Evolutionary conservation across 2,113 vertebrate genomes (phyloP).

Genomic region (Thunnus maccoyii): DNA sequence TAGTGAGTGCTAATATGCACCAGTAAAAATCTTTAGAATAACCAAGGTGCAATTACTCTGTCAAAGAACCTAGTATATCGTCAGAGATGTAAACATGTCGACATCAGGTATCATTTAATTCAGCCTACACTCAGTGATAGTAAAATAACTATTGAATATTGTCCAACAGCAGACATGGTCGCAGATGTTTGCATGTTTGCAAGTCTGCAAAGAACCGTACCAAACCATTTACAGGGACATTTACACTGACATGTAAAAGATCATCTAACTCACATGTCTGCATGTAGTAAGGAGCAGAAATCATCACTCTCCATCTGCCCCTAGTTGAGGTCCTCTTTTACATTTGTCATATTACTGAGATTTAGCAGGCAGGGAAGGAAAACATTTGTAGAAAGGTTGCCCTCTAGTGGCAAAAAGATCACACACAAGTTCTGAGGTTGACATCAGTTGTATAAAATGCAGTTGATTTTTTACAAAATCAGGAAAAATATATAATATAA

Average conservation of each 20-base stretch:
- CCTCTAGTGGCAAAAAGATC: constrained; percentile 51
- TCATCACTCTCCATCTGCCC: too few species aligned
- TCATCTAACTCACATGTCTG: too few species aligned
- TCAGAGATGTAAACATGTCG: background rate
- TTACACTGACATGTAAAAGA: too few species aligned
- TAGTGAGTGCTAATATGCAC: background rate
- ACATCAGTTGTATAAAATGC: background rate
- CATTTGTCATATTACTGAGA: background rate
- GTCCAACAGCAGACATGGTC: background rate
- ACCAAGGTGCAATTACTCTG: constrained; percentile 13
- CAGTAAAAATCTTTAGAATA: background rate
- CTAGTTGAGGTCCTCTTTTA: background rate
- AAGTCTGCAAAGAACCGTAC: too few species aligned
- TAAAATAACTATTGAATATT: constrained; percentile 5
- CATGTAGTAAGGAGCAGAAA: too few species aligned
- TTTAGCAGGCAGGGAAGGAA: background rate
- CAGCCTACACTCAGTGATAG: background rate
- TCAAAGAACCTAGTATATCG: background rate
- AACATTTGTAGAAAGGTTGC: constrained; percentile 33
- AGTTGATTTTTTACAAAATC: background rate
- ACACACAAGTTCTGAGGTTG: too few species aligned
- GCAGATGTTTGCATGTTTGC: background rate
- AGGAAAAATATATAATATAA: too few species aligned
- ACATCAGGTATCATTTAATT: constrained; percentile 17
- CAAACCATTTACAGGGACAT: too few species aligned